A percentile compares a stretch with the other conserved stretches of the same genome.
These are phyloP conservation scores for Holacanthella duospinosa DNA, from an alignment of 2,888 invertebrate genomes.

Conservation along the genomic window DNA sequence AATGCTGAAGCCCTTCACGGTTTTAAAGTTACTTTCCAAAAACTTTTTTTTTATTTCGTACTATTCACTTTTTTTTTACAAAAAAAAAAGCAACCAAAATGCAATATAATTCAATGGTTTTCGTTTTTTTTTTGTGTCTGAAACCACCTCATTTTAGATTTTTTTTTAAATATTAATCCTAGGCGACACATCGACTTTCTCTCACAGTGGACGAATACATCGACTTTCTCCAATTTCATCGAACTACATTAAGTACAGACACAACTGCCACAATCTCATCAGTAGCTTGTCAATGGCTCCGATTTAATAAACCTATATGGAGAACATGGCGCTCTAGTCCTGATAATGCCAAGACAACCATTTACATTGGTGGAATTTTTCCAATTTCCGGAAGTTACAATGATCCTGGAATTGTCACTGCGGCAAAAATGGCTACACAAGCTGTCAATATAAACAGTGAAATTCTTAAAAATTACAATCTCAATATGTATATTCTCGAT, in stretches of 20 bases:
- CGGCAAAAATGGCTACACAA: conserved; percentile 53
- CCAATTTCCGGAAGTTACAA: conserved; percentile 54
- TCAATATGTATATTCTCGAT: conserved; percentile 51
- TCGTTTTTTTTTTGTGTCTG: no score
- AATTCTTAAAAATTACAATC: conserved; percentile 51
- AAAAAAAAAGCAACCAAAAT: no score
- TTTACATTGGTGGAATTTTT: conserved; percentile 60
- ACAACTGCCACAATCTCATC: no score
- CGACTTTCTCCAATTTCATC: conserved; percentile 44
- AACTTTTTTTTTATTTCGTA: no score
- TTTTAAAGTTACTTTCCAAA: no score
- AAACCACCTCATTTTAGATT: no score
- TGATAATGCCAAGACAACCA: conserved; percentile 41
- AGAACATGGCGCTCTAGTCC: conserved; percentile 42
- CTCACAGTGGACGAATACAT: conserved; percentile 49
- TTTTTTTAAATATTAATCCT: conserved; percentile 11
- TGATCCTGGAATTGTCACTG: conserved; percentile 53
- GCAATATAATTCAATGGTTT: no score
- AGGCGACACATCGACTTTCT: conserved; percentile 45
- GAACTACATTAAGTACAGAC: conserved; percentile 10
- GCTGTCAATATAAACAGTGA: conserved; percentile 52
- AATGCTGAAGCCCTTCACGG: no score
- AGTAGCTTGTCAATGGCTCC: conserved; percentile 60
- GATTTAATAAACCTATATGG: conserved; percentile 44
- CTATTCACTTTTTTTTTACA: no score